Percentiles rank a stretch among this genome's conserved stretches.
phyloP scores from a whole-genome alignment of 2,797 vertebrate genomes.

The Erethizon dorsatum region DNA sequence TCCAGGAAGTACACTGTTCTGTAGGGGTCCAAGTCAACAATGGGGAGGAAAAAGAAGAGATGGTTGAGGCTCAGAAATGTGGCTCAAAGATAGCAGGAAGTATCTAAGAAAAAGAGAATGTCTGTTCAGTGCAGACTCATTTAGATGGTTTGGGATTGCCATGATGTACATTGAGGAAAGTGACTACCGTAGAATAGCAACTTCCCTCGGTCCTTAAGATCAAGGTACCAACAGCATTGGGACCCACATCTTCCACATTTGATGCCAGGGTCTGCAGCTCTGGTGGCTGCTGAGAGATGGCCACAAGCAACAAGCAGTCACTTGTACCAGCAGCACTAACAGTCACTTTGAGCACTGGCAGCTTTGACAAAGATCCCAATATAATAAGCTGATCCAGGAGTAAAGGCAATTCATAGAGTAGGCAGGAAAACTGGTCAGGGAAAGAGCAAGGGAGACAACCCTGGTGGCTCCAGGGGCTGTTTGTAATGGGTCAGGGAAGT shows the following conservation, averaged over 20 bases:
- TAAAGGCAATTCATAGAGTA: neutral
- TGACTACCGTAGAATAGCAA: neutral
- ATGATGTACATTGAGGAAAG: neutral
- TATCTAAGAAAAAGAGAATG: neutral
- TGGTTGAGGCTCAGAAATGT: neutral
- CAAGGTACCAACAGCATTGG: neutral
- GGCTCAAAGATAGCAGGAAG: neutral
- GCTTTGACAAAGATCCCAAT: neutral
- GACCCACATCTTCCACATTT: neutral
- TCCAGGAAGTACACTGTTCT: neutral
- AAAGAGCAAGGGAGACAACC: no score
- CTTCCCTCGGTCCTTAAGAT: neutral
- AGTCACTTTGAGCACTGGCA: neutral
- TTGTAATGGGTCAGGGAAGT: neutral
- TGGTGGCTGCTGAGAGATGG: neutral
- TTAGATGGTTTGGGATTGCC: neutral
- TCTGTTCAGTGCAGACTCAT: neutral
- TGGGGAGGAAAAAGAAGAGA: neutral
- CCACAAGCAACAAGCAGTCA: neutral
- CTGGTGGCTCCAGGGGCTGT: neutral
- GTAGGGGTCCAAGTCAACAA: neutral
- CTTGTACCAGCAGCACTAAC: neutral
- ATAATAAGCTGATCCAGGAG: neutral
- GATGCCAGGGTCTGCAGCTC: neutral
- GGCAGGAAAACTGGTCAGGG: neutral